phyloP scores from a whole-genome alignment of 2,113 vertebrate genomes.

The Colius striatus region DNA sequence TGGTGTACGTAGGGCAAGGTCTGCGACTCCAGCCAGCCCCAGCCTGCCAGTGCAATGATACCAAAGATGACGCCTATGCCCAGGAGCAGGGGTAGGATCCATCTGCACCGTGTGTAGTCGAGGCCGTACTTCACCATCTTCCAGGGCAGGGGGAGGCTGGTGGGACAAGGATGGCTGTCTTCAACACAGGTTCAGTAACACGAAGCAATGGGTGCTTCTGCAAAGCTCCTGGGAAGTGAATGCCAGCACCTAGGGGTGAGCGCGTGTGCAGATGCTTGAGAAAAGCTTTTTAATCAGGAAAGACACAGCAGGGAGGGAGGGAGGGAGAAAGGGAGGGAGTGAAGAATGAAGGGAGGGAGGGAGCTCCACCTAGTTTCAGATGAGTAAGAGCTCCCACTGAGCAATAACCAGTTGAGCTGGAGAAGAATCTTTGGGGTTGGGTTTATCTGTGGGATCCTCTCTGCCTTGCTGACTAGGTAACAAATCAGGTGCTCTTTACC shows the following conservation, averaged over 20 bases:
- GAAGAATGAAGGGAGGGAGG: not conserved
- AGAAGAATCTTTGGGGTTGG: slow-evolving; percentile 8
- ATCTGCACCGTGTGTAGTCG: slow-evolving; percentile 71
- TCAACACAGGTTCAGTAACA: fast-evolving
- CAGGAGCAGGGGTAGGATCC: slow-evolving; percentile 74
- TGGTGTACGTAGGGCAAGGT: slow-evolving; percentile 21
- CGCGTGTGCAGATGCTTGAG: not conserved
- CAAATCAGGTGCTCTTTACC: not conserved
- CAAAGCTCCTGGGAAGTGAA: not conserved
- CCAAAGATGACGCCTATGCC: slow-evolving; percentile 73
- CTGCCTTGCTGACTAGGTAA: slow-evolving; percentile 36
- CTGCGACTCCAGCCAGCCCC: slow-evolving; percentile 79
- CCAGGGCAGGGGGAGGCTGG: not conserved
- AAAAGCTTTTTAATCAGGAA: slow-evolving; percentile 3
- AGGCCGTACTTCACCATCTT: slow-evolving; percentile 74
- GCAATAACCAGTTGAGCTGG: slow-evolving; percentile 63
- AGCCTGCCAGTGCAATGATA: slow-evolving; percentile 64
- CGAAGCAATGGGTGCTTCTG: not conserved
- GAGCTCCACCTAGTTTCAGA: slow-evolving; percentile 73
- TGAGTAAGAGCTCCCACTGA: slow-evolving; percentile 65
- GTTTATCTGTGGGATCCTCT: slow-evolving; percentile 38
- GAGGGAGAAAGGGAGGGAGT: not conserved
- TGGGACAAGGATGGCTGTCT: not conserved
- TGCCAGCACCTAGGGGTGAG: fast-evolving
- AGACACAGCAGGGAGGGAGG: not conserved